Evolutionary conservation across 2,888 invertebrate species (phyloP), one percentile per base, ranked within the genome.

Genomic region (Melikaiella ostensackeni): DNA sequence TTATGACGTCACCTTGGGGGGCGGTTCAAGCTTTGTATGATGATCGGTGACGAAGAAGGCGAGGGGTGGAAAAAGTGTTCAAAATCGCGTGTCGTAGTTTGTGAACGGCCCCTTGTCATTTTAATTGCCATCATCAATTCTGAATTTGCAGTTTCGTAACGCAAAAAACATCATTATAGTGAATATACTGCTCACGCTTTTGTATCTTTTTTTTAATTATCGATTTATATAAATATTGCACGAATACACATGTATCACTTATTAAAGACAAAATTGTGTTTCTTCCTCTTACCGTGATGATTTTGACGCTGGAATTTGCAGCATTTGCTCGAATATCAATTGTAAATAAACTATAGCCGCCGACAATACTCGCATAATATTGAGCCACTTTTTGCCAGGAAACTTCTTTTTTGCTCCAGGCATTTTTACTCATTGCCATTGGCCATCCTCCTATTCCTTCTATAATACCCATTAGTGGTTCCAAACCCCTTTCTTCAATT

Each of bases 361-460:
- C 79, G 13, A 79, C 78, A 21, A 81, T 21, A 55, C 75, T 78
- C 13, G 81, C 78, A 50, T 81, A 81, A 75, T 78, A 81, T 3
- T 50, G n/a, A 0, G 70, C 62, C 16, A 79, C 77, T 24, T 13
- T 33, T 74, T 79, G 79, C 81, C 81, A 81, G 1, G 76, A 19
- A 50, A 77, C 61, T 38, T 66, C 63, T 11, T 27, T 46, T 19
- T 27, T n/a, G 5, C 2, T n/a, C 70, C 30, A 50, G 35, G 70
- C 66, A 19, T 33, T 64, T 1, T 8, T 4, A 55, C 50, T 24
- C 79, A 79, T 80, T 66, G 77, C 27, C 21, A 81, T n/a, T 24
- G 79, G 81, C 79, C 77, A 81, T 13, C 81, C 81, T 19, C 81
- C 81, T 16, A 77, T 75, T 33, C 19, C 46, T 24, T 81, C 79